Evolutionary conservation across 2,113 vertebrate genomes (phyloP).

Genomic region (Machaerirhynchus nigripectus): DNA sequence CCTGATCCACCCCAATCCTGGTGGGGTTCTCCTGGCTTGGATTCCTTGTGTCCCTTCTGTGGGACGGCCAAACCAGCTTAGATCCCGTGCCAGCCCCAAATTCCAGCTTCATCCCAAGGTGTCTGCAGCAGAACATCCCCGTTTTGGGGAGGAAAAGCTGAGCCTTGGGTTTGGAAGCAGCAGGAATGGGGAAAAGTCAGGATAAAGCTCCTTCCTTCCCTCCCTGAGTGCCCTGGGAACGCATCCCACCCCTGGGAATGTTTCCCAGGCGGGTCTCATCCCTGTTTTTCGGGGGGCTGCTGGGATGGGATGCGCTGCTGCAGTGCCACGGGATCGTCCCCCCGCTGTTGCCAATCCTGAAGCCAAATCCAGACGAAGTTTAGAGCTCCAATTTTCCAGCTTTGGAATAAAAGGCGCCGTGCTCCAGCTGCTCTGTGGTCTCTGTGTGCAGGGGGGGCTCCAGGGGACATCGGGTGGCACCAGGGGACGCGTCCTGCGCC

Average conservation of each 20-base stretch:
- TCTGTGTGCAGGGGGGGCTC: background rate
- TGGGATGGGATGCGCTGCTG: background rate
- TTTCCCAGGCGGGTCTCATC: background rate
- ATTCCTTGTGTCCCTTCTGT: rapidly evolving
- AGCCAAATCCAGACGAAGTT: slow-evolving; percentile 47
- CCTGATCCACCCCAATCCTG: background rate
- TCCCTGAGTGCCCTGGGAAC: rapidly evolving
- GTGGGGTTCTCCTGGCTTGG: background rate
- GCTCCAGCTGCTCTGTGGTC: background rate
- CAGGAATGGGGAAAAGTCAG: rapidly evolving
- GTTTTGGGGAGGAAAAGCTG: background rate
- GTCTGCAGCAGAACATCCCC: background rate
- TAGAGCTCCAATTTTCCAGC: background rate
- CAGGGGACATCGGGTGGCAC: rapidly evolving
- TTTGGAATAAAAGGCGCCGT: slow-evolving; percentile 4
- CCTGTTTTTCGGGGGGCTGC: rapidly evolving
- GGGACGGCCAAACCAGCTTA: background rate
- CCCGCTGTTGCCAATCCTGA: slow-evolving; percentile 31
- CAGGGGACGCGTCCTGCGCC: background rate
- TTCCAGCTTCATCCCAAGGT: rapidly evolving
- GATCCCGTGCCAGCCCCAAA: background rate
- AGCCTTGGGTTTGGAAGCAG: background rate
- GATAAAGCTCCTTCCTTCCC: background rate
- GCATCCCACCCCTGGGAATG: rapidly evolving
- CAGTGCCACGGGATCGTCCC: background rate